These are phyloP conservation scores for Sinella curviseta DNA, from an alignment of 1,140 invertebrate genomes.

Conservation along the genomic window DNA sequence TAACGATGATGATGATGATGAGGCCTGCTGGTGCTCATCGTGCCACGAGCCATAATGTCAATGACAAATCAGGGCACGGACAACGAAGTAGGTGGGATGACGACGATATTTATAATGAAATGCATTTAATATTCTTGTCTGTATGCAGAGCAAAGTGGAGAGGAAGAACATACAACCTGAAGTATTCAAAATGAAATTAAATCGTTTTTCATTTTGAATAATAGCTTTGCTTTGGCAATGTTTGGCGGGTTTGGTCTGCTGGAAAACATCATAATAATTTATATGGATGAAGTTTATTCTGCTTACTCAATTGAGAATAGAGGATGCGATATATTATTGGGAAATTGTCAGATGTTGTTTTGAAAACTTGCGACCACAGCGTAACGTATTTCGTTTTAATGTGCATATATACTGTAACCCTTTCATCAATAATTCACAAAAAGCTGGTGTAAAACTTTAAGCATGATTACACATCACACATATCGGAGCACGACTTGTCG, in stretches of 20 bases:
- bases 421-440: neutral
- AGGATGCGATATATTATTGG: no score
- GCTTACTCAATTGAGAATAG: no score
- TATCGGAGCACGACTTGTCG: neutral
- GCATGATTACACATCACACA: neutral
- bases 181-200: neutral
- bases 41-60: conserved; percentile 14
- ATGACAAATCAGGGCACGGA: neutral
- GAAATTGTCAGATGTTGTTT: conserved; percentile 20
- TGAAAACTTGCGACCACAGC: neutral
- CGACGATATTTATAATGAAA: neutral
- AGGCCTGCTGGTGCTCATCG: neutral
- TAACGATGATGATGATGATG: neutral
- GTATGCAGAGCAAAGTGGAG: neutral
- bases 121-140: neutral
- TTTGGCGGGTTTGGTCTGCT: neutral
- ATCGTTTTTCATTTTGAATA: neutral
- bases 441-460: neutral
- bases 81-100: conserved; percentile 4
- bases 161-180: no score
- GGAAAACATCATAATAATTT: no score
- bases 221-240: neutral
- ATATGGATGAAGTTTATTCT: no score
- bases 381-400: neutral
- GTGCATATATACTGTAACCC: neutral